phyloP scores from a whole-genome alignment of 2,888 invertebrate species.

The Neoitamus cyanurus region DNA sequence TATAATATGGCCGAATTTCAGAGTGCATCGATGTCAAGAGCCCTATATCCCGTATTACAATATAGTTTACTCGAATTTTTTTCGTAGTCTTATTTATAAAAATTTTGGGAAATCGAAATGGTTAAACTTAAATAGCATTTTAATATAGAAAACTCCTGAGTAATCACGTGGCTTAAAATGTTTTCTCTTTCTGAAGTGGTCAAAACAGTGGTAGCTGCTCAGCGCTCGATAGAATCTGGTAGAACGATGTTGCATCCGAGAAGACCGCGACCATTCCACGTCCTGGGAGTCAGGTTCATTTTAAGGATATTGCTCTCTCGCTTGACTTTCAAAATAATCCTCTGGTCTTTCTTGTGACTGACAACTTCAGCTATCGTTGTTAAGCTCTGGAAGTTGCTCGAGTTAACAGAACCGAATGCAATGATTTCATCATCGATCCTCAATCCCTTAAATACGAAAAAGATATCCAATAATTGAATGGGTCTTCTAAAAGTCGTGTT shows the following conservation, averaged over 20 bases:
- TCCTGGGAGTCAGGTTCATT: constrained; percentile 75
- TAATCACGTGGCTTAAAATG: neutral
- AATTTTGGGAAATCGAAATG: no score
- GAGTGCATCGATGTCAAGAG: no score
- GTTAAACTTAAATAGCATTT: neutral
- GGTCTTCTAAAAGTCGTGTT: neutral
- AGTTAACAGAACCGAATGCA: constrained; percentile 82
- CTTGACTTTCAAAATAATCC: constrained; percentile 69
- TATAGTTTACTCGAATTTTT: no score
- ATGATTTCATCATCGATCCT: constrained; percentile 76
- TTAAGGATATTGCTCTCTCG: constrained; percentile 68
- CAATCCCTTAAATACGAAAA: constrained; percentile 72
- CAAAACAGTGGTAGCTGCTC: neutral
- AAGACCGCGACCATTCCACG: constrained; percentile 83
- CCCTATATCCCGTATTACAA: no score
- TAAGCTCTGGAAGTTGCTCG: constrained; percentile 75
- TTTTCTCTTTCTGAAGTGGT: no score
- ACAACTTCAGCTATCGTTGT: constrained; percentile 78
- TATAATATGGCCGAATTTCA: no score
- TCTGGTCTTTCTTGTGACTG: constrained; percentile 70
- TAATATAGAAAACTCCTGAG: neutral
- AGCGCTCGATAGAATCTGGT: constrained; percentile 56
- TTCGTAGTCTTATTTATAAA: no score
- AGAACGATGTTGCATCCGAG: constrained; percentile 77
- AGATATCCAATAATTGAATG: neutral